These are phyloP conservation scores for Volucella inanis DNA, from an alignment of 2,888 invertebrate species.

Conservation along the genomic window DNA sequence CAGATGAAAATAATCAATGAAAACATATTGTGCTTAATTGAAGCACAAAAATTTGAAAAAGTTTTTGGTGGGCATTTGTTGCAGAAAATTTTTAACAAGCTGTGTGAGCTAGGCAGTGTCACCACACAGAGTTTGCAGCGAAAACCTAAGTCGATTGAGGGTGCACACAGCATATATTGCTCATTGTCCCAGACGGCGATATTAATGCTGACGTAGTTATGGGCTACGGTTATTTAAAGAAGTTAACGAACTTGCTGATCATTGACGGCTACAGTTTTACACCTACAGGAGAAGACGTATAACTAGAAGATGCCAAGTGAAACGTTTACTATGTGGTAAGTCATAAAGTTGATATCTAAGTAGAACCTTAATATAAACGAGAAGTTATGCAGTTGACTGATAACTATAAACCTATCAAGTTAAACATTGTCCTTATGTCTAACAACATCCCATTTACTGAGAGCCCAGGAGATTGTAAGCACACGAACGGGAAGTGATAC, in stretches of 20 bases:
- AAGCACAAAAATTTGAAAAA: too few relatives aligned
- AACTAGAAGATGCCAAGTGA: neutral
- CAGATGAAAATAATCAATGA: neutral
- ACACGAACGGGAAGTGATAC: conserved; percentile 44
- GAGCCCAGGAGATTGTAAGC: conserved; percentile 40
- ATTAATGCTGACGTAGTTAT: too few relatives aligned
- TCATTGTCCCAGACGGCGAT: too few relatives aligned
- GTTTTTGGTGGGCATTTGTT: neutral
- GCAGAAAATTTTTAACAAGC: neutral
- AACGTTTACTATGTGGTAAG: neutral
- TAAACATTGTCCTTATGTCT: too few relatives aligned
- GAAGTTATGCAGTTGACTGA: too few relatives aligned
- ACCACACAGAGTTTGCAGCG: neutral
- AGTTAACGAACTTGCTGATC: neutral
- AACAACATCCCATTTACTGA: conserved; percentile 20
- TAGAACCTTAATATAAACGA: too few relatives aligned
- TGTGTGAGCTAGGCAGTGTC: too few relatives aligned
- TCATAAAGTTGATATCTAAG: neutral
- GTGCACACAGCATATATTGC: neutral
- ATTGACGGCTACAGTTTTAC: conserved; percentile 12
- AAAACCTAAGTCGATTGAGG: neutral
- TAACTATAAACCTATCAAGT: neutral
- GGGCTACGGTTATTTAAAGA: too few relatives aligned
- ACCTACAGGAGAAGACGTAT: neutral
- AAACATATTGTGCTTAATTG: neutral